phyloP scores from a whole-genome alignment of 2,113 vertebrate species.

The Sarotherodon lohbergeri region DNA sequence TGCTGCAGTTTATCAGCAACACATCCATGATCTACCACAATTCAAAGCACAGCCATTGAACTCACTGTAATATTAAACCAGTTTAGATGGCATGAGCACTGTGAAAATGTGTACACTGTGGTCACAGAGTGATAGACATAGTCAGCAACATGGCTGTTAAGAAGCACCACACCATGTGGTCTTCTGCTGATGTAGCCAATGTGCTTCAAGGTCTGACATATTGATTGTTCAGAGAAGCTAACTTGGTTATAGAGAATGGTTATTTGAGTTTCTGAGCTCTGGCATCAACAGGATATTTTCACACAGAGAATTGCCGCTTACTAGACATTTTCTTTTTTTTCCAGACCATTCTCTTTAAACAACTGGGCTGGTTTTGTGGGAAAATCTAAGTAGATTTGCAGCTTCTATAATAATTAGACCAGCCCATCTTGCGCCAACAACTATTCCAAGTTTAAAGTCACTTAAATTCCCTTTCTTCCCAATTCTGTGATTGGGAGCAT shows the following conservation, averaged over 20 bases:
- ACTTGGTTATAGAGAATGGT: neutral
- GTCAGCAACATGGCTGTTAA: neutral
- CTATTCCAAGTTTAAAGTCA: neutral
- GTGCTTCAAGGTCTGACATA: neutral
- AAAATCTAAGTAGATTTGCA: neutral
- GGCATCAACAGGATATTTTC: neutral
- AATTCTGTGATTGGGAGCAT: neutral
- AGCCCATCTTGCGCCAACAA: neutral
- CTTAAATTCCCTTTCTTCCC: neutral
- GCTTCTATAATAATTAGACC: neutral
- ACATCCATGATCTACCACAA: neutral
- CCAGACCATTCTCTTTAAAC: neutral
- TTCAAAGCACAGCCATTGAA: neutral
- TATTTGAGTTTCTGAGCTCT: neutral
- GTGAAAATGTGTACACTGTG: neutral
- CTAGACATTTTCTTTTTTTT: neutral
- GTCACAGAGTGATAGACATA: neutral
- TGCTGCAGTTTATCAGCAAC: neutral
- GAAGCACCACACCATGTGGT: neutral
- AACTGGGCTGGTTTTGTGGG: neutral
- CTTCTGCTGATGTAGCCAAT: neutral
- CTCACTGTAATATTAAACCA: neutral
- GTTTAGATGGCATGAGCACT: neutral
- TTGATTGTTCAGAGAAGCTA: neutral
- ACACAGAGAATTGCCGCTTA: neutral